A percentile compares a stretch with the other conserved stretches of the same genome.
Conservation (phyloP, 2,113 vertebrate species). For the Apeltes quadracus region DNA sequence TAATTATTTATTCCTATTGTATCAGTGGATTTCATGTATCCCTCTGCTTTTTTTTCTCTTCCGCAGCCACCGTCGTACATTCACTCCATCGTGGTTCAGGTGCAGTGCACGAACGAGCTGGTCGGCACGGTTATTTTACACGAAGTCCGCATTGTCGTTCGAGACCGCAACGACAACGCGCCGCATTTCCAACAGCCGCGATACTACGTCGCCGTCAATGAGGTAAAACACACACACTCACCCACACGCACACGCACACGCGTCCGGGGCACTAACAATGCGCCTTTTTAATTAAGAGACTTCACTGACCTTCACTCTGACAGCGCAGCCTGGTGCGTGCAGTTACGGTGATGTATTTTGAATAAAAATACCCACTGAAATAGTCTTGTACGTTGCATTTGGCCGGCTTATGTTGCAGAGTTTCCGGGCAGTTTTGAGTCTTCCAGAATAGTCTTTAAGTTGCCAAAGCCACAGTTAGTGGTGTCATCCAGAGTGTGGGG, state of each 20-base stretch:
- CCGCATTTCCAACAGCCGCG: conserved; percentile 89
- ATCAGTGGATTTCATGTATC: not conserved
- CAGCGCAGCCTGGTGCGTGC: not conserved
- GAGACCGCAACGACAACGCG: conserved; percentile 93
- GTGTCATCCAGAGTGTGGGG: conserved; percentile 33
- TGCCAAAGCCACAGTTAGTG: conserved; percentile 45
- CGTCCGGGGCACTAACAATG: not conserved
- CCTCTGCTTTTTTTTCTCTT: conserved; percentile 35
- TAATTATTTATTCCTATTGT: not conserved
- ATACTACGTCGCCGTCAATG: conserved; percentile 91
- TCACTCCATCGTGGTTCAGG: conserved; percentile 95
- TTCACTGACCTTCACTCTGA: not conserved
- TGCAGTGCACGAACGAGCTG: conserved; percentile 93
- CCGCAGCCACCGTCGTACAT: conserved; percentile 92
- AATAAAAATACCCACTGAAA: conserved; percentile 4
- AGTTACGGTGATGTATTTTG: conserved; percentile 6
- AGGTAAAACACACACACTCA: conserved; percentile 80
- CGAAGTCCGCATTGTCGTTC: conserved; percentile 94
- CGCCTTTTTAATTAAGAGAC: not conserved
- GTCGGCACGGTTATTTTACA: conserved; percentile 93
- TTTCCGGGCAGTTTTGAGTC: conserved; percentile 11
- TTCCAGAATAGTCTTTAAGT: conserved; percentile 46
- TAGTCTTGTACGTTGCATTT: conserved; percentile 16
- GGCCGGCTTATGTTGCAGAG: conserved; percentile 10
- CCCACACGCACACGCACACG: not conserved